Conservation (phyloP, 1,140 invertebrate genomes). For the Brachionus manjavacas region DNA sequence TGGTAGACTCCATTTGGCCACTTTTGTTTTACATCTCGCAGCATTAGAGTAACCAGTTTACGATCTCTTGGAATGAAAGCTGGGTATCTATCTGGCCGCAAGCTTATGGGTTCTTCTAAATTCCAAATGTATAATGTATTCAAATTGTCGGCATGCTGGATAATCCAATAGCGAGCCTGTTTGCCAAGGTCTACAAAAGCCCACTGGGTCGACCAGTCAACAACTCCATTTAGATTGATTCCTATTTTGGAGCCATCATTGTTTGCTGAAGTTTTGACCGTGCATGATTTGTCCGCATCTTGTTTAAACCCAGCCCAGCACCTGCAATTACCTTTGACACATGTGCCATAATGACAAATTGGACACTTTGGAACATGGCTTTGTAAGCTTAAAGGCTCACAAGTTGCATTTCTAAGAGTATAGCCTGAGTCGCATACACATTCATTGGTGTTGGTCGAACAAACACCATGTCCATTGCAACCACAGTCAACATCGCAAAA, state of each 20-base stretch:
- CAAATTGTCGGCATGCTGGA: slow-evolving; percentile 39
- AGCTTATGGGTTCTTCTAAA: slow-evolving; percentile 42
- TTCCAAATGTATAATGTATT: slow-evolving; percentile 8
- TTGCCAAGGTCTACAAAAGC: slow-evolving; percentile 49
- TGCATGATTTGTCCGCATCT: not conserved
- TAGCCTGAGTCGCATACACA: not conserved
- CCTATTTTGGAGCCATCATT: slow-evolving; percentile 42
- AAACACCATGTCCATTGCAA: not conserved
- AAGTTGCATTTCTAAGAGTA: not conserved
- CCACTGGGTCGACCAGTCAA: slow-evolving; percentile 47
- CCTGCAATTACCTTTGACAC: not conserved
- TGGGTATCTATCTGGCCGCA: slow-evolving; percentile 47
- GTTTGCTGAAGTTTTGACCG: not conserved
- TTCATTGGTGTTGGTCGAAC: not conserved
- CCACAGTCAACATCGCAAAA: not conserved
- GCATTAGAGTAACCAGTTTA: slow-evolving; percentile 43
- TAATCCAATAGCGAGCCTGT: slow-evolving; percentile 47
- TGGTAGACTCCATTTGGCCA: slow-evolving; percentile 46
- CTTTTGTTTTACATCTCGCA: slow-evolving; percentile 41
- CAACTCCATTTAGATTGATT: slow-evolving; percentile 47
- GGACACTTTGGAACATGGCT: not conserved
- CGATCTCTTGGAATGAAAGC: slow-evolving; percentile 42
- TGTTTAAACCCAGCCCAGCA: not conserved
- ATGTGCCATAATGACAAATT: not conserved
- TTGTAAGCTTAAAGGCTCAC: not conserved